Conservation (phyloP, 2,797 vertebrate species). For the Alosa sapidissima region DNA sequence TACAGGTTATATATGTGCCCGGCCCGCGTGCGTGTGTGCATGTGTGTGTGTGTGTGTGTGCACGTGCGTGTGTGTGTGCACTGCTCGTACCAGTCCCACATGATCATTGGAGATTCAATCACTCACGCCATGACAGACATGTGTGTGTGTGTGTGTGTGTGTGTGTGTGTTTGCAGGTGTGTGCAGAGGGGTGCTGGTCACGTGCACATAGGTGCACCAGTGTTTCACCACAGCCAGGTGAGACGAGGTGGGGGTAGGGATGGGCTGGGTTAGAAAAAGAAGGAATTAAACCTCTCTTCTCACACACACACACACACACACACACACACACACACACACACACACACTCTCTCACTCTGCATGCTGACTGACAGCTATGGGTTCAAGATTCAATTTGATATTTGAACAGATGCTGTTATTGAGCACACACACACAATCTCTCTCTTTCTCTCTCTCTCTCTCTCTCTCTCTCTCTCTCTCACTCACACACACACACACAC, state of each 20-base stretch:
- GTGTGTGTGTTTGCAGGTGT: background rate
- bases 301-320: background rate
- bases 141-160: slow-evolving; percentile 19
- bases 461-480: too few relatives aligned
- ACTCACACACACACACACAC: background rate
- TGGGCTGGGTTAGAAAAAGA: background rate
- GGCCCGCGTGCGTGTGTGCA: background rate
- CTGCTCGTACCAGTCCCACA: background rate
- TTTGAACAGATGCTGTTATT: too few relatives aligned
- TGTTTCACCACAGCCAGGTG: background rate
- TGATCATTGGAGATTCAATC: slow-evolving; percentile 47
- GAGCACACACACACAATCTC: background rate
- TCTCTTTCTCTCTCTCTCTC: too few relatives aligned
- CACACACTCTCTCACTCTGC: too few relatives aligned
- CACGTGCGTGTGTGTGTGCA: background rate
- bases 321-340: background rate
- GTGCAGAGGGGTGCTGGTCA: background rate
- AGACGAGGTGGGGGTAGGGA: background rate
- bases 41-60: background rate
- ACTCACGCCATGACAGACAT: slow-evolving; percentile 36
- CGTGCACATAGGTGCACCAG: background rate
- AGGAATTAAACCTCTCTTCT: too few relatives aligned
- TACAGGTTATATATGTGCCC: slow-evolving; percentile 45
- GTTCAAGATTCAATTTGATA: too few relatives aligned
- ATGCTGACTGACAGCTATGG: too few relatives aligned